These are phyloP conservation scores for Gastracanthus pulcherrimus DNA, from an alignment of 2,888 invertebrate genomes.

Conservation along the genomic window DNA sequence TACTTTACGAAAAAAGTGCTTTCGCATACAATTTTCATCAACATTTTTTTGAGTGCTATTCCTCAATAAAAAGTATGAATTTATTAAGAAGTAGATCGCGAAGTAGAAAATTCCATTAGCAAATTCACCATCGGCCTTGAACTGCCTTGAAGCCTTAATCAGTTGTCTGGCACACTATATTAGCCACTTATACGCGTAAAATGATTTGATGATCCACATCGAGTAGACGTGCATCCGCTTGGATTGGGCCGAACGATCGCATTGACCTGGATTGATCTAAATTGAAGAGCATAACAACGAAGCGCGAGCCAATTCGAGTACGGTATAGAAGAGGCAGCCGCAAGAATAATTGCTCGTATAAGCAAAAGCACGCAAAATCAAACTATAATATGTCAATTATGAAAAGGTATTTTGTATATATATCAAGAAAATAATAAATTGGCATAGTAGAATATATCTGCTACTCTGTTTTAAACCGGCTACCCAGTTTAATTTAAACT, in stretches of 20 bases:
- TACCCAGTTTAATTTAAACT: too few relatives aligned
- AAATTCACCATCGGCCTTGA: not conserved
- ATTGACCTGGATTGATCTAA: slow-evolving; percentile 51
- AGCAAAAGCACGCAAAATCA: not conserved
- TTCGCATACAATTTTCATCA: too few relatives aligned
- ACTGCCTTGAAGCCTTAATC: not conserved
- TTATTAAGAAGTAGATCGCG: not conserved
- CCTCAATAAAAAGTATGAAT: not conserved
- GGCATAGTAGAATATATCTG: too few relatives aligned
- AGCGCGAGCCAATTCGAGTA: slow-evolving; percentile 20
- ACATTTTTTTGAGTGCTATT: too few relatives aligned
- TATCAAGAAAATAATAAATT: too few relatives aligned
- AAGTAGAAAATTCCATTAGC: not conserved
- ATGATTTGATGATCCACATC: slow-evolving; percentile 31
- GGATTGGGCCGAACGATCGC: slow-evolving; percentile 26
- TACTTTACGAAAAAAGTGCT: too few relatives aligned
- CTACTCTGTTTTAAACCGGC: too few relatives aligned
- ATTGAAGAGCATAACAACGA: slow-evolving; percentile 39
- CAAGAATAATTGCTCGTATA: not conserved
- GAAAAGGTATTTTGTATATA: too few relatives aligned
- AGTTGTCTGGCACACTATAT: not conserved
- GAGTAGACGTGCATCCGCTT: slow-evolving; percentile 27
- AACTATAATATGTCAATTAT: not conserved
- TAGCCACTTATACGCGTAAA: not conserved
- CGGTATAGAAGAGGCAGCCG: not conserved